A percentile compares a stretch with the other conserved stretches of the same genome.
phyloP scores from a whole-genome alignment of 2,888 invertebrate genomes.

The Caenorhabditis becei region DNA sequence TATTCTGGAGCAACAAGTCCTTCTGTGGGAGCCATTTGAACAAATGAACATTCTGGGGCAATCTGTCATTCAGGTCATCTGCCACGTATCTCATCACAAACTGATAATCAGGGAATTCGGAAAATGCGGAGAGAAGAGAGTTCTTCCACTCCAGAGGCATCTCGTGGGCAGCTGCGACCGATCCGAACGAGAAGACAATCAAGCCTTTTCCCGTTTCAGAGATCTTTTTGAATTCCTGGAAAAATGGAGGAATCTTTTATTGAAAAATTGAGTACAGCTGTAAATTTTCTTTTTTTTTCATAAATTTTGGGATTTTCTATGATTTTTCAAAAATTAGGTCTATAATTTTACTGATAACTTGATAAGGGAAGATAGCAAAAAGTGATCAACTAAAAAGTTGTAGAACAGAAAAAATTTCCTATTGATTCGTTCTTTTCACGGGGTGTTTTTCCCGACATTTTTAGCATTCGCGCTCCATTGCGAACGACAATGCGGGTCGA shows the following conservation, averaged over 20 bases:
- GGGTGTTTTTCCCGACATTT: too few species aligned
- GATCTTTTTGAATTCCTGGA: slow-evolving; percentile 66
- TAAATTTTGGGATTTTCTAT: too few species aligned
- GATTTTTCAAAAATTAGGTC: too few species aligned
- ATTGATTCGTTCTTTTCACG: too few species aligned
- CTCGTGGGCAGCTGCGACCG: slow-evolving; percentile 65
- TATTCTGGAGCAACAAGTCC: slow-evolving; percentile 84
- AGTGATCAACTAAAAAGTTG: too few species aligned
- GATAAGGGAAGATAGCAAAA: too few species aligned
- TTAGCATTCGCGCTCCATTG: too few species aligned
- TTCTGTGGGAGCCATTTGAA: slow-evolving; percentile 75
- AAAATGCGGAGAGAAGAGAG: slow-evolving; percentile 62
- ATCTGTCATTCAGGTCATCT: slow-evolving; percentile 54
- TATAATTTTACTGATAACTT: too few species aligned
- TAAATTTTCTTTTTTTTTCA: background rate
- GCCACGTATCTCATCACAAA: slow-evolving; percentile 70
- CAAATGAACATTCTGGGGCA: slow-evolving; percentile 69
- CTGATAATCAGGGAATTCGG: slow-evolving; percentile 69
- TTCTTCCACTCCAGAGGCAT: slow-evolving; percentile 68
- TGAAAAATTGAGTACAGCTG: too few species aligned
- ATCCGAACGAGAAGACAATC: slow-evolving; percentile 74
- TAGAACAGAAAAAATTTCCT: too few species aligned
- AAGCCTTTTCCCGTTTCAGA: slow-evolving; percentile 65
- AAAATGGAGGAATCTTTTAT: background rate
- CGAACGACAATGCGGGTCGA: too few species aligned